Evolutionary conservation across 2,113 vertebrate species (phyloP), one percentile per base, ranked within the genome.

Genomic region (Labeo rohita): DNA sequence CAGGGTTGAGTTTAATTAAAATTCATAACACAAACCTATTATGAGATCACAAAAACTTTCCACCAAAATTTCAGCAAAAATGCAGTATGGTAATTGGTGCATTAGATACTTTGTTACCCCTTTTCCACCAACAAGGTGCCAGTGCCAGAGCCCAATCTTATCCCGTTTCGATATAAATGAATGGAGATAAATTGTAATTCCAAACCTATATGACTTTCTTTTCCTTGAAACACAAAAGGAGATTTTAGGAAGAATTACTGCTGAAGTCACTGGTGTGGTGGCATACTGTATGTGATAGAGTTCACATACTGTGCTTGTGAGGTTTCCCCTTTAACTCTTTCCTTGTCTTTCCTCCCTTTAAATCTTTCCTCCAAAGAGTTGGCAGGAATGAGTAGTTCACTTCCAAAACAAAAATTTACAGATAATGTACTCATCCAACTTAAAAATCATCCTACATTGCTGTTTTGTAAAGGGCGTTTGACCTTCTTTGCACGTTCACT

Each of bases 1-100:
- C 28, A 21, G 63, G 47, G 39, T 82, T 34, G 16, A 16, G 4
- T 36, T 77, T 36, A 8, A 80, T 52, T 77, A 4, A 81, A 66
- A 8, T 11, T 16, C 50, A 65, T 2, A 34, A 59, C 85, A 87
- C 85, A 87, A 87, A 89, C 78, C 81, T 50, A 18, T 18, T 47
- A 63, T 83, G 81, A 76, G 23, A 47, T 81, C 50, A 80, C 76
- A 88, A 73, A 87, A 88, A 88, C 86, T 39, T 66, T 76, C 50
- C 28, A 43, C 16, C 18, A 49, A 52, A 11, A 21, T 84, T 84
- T 74, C 68, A 54, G 82, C 8, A 85, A 81, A 84, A 84, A 76
- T 66, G 15, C 59, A 54, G 36, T 63, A 82, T 45, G 15, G 54
- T 79, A 86, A 86, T 66, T 84, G 85, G 68, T 2, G 59, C 34